phyloP scores from a whole-genome alignment of 35 echinoderm and acorn worm species.

The Diadema setosum region DNA sequence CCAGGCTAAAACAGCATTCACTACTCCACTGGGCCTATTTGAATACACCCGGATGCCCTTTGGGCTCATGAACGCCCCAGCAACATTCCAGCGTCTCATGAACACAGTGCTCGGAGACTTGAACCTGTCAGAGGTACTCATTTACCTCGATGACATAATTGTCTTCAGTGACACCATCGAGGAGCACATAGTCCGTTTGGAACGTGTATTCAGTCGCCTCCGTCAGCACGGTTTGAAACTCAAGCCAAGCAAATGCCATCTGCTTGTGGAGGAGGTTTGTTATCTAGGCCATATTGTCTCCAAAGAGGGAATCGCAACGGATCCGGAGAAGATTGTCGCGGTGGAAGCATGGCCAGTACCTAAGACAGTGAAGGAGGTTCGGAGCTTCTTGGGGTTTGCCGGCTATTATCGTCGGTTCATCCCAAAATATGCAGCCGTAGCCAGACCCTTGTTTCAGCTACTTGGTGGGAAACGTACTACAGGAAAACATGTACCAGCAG shows the following conservation, averaged over 20 bases:
- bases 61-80: too few species aligned
- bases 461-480: background rate
- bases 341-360: constrained; percentile 28
- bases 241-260: too few species aligned
- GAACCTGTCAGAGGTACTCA: too few species aligned
- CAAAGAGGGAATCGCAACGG: background rate
- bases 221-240: constrained; percentile 6
- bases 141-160: too few species aligned
- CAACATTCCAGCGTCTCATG: too few species aligned
- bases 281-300: constrained; percentile 57
- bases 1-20: constrained; percentile 28
- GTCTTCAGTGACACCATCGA: constrained; percentile 12
- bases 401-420: constrained; percentile 44
- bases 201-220: background rate
- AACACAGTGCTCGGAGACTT: too few species aligned
- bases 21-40: constrained; percentile 34
- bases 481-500: background rate
- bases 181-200: background rate
- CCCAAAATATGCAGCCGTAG: constrained; percentile 14
- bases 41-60: constrained; percentile 44
- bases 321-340: constrained; percentile 12
- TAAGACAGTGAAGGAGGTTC: background rate
- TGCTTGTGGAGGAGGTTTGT: background rate
- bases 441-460: background rate
- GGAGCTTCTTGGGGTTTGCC: constrained; percentile 22